These are phyloP conservation scores for Damaliscus lunatus DNA, from an alignment of 2,113 vertebrate genomes.

Conservation along the genomic window DNA sequence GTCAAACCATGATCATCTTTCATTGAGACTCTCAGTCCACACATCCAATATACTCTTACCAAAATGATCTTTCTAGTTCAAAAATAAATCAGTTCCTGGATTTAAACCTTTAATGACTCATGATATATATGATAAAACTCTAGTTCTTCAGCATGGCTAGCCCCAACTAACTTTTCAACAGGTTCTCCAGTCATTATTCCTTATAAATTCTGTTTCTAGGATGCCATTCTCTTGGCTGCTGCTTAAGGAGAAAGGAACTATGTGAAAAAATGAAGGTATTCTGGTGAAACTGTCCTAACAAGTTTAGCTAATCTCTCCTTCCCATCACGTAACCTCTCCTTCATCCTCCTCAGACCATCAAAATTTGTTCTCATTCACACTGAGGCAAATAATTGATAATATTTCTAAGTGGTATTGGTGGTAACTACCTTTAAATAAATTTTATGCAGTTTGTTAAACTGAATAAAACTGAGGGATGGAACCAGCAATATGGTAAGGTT, in stretches of 20 bases:
- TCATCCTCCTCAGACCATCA: not conserved
- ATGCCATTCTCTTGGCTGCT: not conserved
- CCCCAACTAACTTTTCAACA: not conserved
- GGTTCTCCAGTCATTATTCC: not conserved
- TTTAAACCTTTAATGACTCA: not conserved
- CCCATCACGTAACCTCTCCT: not conserved
- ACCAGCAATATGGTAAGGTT: not conserved
- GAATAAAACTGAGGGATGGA: not conserved
- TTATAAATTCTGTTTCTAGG: not conserved
- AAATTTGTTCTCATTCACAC: not conserved
- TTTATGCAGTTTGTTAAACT: not conserved
- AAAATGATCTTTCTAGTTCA: constrained; percentile 3
- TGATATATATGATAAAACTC: not conserved
- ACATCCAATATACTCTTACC: not conserved
- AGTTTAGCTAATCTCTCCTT: not conserved
- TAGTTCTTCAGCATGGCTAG: not conserved
- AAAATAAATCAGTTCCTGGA: not conserved
- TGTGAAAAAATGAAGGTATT: not conserved
- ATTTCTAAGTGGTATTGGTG: not conserved
- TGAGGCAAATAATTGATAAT: not conserved
- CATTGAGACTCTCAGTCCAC: not conserved
- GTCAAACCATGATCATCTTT: not conserved
- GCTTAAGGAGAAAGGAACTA: not conserved
- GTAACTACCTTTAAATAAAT: not conserved
- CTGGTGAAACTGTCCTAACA: not conserved